phyloP scores from a whole-genome alignment of 2,888 invertebrate genomes.

The Trimorus sp. region DNA sequence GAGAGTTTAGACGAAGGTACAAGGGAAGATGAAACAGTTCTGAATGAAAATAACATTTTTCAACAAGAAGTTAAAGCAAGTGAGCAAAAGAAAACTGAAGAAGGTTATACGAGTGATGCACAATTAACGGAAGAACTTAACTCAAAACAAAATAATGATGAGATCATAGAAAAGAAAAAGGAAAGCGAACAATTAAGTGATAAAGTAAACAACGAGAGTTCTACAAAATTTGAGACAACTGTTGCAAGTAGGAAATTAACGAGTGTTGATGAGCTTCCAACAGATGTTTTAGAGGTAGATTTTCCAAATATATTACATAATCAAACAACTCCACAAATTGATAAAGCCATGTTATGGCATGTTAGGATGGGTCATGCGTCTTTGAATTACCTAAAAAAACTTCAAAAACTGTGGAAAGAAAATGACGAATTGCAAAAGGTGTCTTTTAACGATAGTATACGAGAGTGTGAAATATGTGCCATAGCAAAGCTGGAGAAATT shows the following conservation, averaged over 20 bases:
- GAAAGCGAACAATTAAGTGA: neutral
- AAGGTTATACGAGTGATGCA: neutral
- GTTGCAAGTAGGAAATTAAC: constrained; percentile 9
- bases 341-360: constrained; percentile 18
- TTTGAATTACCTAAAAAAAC: constrained; percentile 4
- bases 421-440: constrained; percentile 7
- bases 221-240: constrained; percentile 4
- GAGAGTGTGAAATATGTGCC: constrained; percentile 67
- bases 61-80: neutral
- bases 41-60: too few species aligned
- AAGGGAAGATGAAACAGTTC: neutral
- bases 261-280: constrained; percentile 15
- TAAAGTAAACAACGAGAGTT: neutral
- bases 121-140: neutral
- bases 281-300: neutral
- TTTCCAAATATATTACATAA: neutral
- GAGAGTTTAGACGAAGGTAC: neutral
- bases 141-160: neutral
- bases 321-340: neutral
- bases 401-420: constrained; percentile 11
- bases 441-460: constrained; percentile 31
- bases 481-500: constrained; percentile 67
- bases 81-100: neutral
- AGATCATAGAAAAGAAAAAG: constrained; percentile 4
- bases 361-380: constrained; percentile 14